Base-by-base conservation (phyloP, 2,113 vertebrate species). In the Malurus elegans region DNA sequence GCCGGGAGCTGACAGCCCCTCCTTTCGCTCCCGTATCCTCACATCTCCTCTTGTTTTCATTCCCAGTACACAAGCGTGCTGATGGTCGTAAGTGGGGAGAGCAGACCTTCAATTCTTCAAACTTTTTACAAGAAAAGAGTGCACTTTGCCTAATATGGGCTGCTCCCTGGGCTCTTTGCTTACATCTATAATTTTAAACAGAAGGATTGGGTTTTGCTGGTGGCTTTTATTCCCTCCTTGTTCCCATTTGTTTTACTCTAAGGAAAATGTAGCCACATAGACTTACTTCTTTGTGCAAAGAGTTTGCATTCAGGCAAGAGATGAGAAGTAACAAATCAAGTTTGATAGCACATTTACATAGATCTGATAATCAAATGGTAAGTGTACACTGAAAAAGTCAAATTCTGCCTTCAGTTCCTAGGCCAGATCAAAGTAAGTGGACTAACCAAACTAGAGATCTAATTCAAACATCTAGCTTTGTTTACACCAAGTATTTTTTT, bases 71-170 rank as follows among this genome's bases (percentile, higher is more conserved):
- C 95, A 96, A 95, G 96, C 1, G 10, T 1, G 0, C 89, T 71
- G 96, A 91, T 0, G 23, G 80, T 44, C 56, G 1, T 86, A 92
- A 97, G 88, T 78, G 80, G 50, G 95, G 94, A 95, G 95, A 95
- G 94, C 95, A 94, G 96, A 92, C 78, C 95, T 94, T 87, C 96
- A 92, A 93, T 97, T 96, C 97, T 95, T 93, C 95, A 93, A 94
- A 81, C 86, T 96, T 98, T 98, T 98, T 97, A 97, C 97, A 97
- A 97, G 97, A 98, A 97, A 97, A 97, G 96, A 88, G 94, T 96
- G 94, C 92, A 94, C 96, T 95, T 98, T 98, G 92, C 97, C 97
- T 98, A 97, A 97, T 98, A 98, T 97, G 97, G 97, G 82, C 95
- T 97, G 97, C 92, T 96, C 73, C 82, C 88, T 84, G 91, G 74